Evolutionary conservation across 2,113 vertebrate genomes (phyloP).

Genomic region (Hiodon alosoides): DNA sequence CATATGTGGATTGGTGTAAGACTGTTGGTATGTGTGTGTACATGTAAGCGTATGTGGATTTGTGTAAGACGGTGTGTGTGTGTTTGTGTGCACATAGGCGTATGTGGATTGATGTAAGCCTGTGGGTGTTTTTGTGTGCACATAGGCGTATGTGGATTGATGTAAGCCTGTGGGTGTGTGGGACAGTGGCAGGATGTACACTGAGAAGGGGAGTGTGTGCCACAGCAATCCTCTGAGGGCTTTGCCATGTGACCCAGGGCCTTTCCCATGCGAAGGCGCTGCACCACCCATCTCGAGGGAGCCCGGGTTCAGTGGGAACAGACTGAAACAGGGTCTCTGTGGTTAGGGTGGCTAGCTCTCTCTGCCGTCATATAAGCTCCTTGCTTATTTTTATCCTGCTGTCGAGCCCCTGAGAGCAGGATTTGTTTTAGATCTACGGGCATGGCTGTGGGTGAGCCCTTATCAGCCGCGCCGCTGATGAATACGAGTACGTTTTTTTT

Average conservation of each 20-base stretch:
- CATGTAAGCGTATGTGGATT: too few species aligned
- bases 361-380: not conserved
- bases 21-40: constrained; percentile 6
- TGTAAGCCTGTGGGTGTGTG: not conserved
- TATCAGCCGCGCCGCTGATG: too few species aligned
- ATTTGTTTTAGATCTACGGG: too few species aligned
- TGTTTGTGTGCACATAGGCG: not conserved
- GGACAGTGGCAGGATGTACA: not conserved
- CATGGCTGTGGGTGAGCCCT: too few species aligned
- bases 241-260: not conserved
- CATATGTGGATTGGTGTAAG: not conserved
- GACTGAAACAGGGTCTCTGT: not conserved
- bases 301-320: not conserved
- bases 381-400: constrained; percentile 8
- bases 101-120: not conserved
- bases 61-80: not conserved
- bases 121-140: not conserved
- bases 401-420: not conserved
- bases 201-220: not conserved
- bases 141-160: not conserved
- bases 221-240: not conserved
- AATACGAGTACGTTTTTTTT: too few species aligned
- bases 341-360: constrained; percentile 7
- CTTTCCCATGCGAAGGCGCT: constrained; percentile 9
- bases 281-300: not conserved